Conservation (phyloP, 1,140 invertebrate genomes). For the Anagrus nilaparvatae region DNA sequence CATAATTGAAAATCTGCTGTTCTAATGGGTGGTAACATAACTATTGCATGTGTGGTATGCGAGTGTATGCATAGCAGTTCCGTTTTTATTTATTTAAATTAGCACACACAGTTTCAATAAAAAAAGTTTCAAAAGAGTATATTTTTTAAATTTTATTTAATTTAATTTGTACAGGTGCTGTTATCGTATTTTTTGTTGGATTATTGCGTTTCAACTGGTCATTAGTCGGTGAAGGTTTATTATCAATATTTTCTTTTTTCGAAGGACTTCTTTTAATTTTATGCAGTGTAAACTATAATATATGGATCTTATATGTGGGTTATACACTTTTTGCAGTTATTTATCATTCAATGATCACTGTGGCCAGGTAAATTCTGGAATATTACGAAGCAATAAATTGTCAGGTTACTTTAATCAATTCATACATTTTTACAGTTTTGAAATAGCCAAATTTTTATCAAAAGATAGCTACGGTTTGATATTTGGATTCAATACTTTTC, state of each 20-base stretch:
- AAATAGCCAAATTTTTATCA: conserved; percentile 68
- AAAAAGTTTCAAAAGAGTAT: no score
- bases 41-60: no score
- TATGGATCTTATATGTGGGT: conserved; percentile 61
- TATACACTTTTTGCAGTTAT: conserved; percentile 69
- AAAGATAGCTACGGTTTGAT: conserved; percentile 80
- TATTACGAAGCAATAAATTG: conserved; percentile 1
- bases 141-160: conserved; percentile 3
- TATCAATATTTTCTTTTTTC: conserved; percentile 47
- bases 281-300: conserved; percentile 48
- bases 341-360: conserved; percentile 74
- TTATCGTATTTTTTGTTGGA: conserved; percentile 40
- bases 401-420: conserved; percentile 7
- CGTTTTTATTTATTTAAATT: no score
- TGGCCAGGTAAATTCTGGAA: conserved; percentile 56
- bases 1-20: conserved; percentile 4
- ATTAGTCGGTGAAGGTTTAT: conserved; percentile 43
- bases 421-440: conserved; percentile 50
- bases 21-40: no score
- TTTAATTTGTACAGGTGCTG: conserved; percentile 44
- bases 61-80: no score
- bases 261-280: conserved; percentile 56
- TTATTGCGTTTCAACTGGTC: conserved; percentile 48
- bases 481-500: conserved; percentile 81
- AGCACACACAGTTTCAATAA: no score